phyloP scores from a whole-genome alignment of 1,140 invertebrate genomes.

The Popillia japonica region DNA sequence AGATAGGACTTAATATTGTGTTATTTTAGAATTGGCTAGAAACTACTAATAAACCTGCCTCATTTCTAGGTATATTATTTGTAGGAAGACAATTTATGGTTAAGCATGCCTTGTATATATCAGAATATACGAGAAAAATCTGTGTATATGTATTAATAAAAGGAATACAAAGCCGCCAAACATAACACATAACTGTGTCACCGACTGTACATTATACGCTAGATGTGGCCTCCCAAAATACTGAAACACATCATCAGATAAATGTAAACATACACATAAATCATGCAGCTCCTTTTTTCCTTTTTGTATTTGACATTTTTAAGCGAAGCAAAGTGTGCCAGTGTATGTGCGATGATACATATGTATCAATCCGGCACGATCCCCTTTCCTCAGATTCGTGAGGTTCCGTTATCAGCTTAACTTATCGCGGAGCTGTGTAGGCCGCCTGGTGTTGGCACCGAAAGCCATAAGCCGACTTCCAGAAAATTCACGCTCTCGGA shows the following conservation, averaged over 20 bases:
- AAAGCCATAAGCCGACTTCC: background rate
- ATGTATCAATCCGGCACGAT: slow-evolving; percentile 22
- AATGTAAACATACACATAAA: slow-evolving; percentile 15
- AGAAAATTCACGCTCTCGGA: slow-evolving; percentile 7
- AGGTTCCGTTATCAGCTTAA: slow-evolving; percentile 26
- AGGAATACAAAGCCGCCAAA: background rate
- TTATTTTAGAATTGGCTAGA: background rate
- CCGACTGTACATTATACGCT: background rate
- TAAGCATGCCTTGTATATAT: background rate
- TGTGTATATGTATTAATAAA: background rate
- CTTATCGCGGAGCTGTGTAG: background rate
- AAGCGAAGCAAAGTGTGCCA: background rate
- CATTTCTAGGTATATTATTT: background rate
- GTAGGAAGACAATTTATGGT: background rate
- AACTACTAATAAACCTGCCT: background rate
- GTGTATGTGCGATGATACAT: background rate
- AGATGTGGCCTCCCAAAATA: slow-evolving; percentile 2
- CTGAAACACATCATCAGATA: slow-evolving; percentile 11
- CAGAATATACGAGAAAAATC: background rate
- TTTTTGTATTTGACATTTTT: slow-evolving; percentile 6
- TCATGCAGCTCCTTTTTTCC: slow-evolving; percentile 13
- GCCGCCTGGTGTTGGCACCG: background rate
- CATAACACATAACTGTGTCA: background rate
- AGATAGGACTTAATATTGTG: background rate
- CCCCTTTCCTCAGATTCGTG: slow-evolving; percentile 23